Percentiles rank a stretch among this genome's conserved stretches.
Evolutionary conservation across 2,113 vertebrate genomes (phyloP).

Genomic region (Thryonomys swinderianus): DNA sequence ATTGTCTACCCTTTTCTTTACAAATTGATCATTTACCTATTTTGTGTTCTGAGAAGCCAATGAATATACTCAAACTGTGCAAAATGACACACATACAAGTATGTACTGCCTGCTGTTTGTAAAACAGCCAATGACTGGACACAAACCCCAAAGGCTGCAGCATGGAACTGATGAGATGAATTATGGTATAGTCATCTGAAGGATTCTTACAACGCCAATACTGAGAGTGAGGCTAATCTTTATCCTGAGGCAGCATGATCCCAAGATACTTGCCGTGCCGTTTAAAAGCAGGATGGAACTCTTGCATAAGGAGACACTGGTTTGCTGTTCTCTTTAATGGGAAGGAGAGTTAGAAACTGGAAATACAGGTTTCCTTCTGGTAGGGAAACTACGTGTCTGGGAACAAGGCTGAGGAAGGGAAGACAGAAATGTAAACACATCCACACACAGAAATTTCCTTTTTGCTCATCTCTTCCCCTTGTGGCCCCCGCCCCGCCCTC

Average conservation of each 20-base stretch:
- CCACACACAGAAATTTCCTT: too few species aligned
- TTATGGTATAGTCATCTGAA: neutral
- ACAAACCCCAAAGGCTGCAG: neutral
- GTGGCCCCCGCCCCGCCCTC: neutral
- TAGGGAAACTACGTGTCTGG: neutral
- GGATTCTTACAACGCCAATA: neutral
- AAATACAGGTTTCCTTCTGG: neutral
- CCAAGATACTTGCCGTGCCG: neutral
- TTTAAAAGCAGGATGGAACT: neutral
- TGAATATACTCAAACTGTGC: neutral
- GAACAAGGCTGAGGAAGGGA: neutral
- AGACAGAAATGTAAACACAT: neutral
- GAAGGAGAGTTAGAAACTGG: neutral
- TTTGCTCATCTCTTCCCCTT: neutral
- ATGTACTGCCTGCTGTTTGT: neutral
- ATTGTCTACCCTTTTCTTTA: neutral
- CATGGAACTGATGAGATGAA: neutral
- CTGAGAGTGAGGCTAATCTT: neutral
- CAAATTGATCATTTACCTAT: neutral
- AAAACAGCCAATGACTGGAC: neutral
- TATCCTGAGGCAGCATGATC: neutral
- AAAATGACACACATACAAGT: neutral
- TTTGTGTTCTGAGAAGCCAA: neutral
- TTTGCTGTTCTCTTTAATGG: neutral
- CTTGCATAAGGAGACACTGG: neutral